Conservation (phyloP, 2,888 invertebrate genomes). For the Catocala fraxini region DNA sequence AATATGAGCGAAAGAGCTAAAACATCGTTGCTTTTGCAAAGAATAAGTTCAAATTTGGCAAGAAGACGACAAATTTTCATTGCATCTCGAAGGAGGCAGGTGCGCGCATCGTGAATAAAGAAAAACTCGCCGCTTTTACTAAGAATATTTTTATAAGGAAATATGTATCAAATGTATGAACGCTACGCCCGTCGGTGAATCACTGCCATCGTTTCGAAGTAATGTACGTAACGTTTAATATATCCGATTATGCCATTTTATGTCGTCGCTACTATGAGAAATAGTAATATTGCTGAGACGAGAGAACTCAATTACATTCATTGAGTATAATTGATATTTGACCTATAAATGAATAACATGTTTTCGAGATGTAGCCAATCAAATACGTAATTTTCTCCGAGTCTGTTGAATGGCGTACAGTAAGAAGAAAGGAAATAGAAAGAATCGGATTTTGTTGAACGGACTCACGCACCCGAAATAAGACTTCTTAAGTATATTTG, state of each 20-base stretch:
- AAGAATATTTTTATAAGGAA: slow-evolving; percentile 75
- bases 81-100: slow-evolving; percentile 70
- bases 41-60: slow-evolving; percentile 78
- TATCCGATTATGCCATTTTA: slow-evolving; percentile 54
- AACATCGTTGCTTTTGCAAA: slow-evolving; percentile 62
- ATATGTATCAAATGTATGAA: slow-evolving; percentile 63
- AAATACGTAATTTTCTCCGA: slow-evolving; percentile 7
- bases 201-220: slow-evolving; percentile 66
- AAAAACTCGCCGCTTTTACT: slow-evolving; percentile 63
- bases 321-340: slow-evolving; percentile 9
- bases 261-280: slow-evolving; percentile 25
- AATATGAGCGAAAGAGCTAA: slow-evolving; percentile 60
- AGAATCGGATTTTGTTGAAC: slow-evolving; percentile 30
- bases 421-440: slow-evolving; percentile 3
- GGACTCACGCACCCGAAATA: slow-evolving; percentile 35
- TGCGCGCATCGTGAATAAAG: slow-evolving; percentile 75
- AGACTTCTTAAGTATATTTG: slow-evolving; percentile 30
- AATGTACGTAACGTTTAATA: slow-evolving; percentile 58
- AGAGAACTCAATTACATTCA: slow-evolving; percentile 4
- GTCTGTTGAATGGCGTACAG: not conserved
- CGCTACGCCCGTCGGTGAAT: slow-evolving; percentile 61
- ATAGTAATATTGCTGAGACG: not conserved
- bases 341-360: not conserved
- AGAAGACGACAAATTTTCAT: slow-evolving; percentile 80
- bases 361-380: slow-evolving; percentile 2